Percentiles rank a stretch among this genome's conserved stretches.
Conservation (phyloP, 2,888 invertebrate genomes). For the Nemurella pictetii region DNA sequence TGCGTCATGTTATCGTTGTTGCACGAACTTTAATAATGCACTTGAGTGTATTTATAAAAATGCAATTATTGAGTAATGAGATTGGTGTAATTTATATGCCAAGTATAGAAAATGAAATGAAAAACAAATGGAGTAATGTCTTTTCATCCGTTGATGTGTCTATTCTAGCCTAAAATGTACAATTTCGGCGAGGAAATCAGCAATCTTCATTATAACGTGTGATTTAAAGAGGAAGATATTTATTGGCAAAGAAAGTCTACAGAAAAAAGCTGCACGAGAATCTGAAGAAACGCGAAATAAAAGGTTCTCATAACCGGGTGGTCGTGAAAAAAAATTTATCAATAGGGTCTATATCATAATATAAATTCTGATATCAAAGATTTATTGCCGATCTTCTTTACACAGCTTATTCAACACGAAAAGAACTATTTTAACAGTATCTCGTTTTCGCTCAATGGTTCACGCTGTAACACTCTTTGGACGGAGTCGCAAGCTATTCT, state of each 20-base stretch:
- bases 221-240: too few species aligned
- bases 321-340: background rate
- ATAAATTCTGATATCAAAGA: background rate
- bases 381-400: background rate
- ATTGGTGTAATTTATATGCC: too few species aligned
- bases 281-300: background rate
- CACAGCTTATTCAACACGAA: background rate
- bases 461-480: background rate
- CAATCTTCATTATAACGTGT: background rate
- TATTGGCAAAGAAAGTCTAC: background rate
- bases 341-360: background rate
- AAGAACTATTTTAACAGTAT: background rate
- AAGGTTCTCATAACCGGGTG: background rate
- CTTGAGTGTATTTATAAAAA: too few species aligned
- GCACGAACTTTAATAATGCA: too few species aligned
- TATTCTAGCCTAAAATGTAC: too few species aligned
- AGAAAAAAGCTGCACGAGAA: background rate
- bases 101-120: too few species aligned
- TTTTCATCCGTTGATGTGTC: too few species aligned
- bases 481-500: background rate
- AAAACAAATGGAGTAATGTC: too few species aligned
- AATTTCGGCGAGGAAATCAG: too few species aligned
- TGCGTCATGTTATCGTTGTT: too few species aligned
- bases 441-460: background rate
- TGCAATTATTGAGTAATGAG: too few species aligned